phyloP scores from a whole-genome alignment of 2,113 vertebrate genomes.

The Sardina pilchardus region DNA sequence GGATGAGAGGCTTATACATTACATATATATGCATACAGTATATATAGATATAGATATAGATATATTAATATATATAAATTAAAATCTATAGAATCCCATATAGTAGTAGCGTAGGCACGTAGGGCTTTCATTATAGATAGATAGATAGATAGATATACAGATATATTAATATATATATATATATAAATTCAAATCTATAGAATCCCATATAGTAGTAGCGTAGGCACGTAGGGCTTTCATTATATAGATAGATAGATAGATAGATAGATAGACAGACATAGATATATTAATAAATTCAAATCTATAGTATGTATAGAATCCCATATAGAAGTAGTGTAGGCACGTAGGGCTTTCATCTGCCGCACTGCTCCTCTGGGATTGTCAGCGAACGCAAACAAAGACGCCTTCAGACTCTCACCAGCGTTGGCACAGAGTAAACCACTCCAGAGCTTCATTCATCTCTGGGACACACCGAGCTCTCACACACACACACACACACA shows the following conservation, averaged over 20 bases:
- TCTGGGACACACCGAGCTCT: not conserved
- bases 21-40: too few species aligned
- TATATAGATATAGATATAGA: too few species aligned
- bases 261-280: too few species aligned
- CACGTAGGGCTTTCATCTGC: not conserved
- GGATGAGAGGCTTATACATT: too few species aligned
- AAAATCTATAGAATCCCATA: too few species aligned
- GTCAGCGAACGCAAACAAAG: not conserved
- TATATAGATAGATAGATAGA: too few species aligned
- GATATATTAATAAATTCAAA: not conserved
- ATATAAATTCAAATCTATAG: not conserved
- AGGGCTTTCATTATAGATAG: too few species aligned
- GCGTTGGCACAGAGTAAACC: not conserved
- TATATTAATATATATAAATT: too few species aligned
- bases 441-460: not conserved
- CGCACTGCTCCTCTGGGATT: not conserved
- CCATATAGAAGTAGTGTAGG: not conserved
- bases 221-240: not conserved
- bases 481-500: too few species aligned
- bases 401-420: not conserved
- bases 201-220: not conserved
- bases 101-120: too few species aligned
- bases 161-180: not conserved
- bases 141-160: too few species aligned
- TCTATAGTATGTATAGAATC: not conserved